These are phyloP conservation scores for Hybos culiciformis DNA, from an alignment of 2,888 invertebrate species.

Conservation along the genomic window DNA sequence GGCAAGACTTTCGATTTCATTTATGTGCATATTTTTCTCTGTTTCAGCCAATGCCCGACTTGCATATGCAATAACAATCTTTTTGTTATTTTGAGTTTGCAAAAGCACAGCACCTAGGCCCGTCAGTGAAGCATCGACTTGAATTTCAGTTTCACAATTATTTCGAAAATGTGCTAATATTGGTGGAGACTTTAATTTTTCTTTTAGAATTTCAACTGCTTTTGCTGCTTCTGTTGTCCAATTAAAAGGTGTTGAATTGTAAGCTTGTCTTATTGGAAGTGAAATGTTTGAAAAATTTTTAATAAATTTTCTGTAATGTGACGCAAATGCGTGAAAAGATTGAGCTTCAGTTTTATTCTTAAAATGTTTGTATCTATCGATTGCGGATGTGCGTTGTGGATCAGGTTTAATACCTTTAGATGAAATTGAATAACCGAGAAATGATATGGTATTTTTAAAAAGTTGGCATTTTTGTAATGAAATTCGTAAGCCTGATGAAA, in stretches of 20 bases:
- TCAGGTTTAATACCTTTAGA: slow-evolving; percentile 1
- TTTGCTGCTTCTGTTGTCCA: slow-evolving; percentile 3
- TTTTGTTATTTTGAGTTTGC: background rate
- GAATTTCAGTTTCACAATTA: slow-evolving; percentile 1
- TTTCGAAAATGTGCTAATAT: background rate
- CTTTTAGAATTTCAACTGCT: background rate
- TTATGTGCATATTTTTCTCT: background rate
- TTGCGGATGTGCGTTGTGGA: background rate
- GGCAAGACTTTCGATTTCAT: background rate
- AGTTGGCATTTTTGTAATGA: slow-evolving; percentile 3
- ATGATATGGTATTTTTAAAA: slow-evolving; percentile 4
- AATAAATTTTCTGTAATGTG: slow-evolving; percentile 1
- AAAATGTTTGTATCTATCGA: background rate
- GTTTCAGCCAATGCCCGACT: background rate
- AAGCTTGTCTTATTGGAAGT: slow-evolving; percentile 1
- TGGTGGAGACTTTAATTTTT: background rate
- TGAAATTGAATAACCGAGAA: slow-evolving; percentile 4
- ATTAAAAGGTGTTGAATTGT: slow-evolving; percentile 3
- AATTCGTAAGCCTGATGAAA: background rate
- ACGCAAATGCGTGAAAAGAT: slow-evolving; percentile 4
- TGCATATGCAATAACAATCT: background rate
- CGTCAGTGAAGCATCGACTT: background rate
- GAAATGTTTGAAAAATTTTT: slow-evolving; percentile 4
- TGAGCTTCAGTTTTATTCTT: slow-evolving; percentile 2
- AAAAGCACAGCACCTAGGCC: slow-evolving; percentile 1